Evolutionary conservation across 2,113 vertebrate species (phyloP).

Genomic region (Dromaius novaehollandiae): DNA sequence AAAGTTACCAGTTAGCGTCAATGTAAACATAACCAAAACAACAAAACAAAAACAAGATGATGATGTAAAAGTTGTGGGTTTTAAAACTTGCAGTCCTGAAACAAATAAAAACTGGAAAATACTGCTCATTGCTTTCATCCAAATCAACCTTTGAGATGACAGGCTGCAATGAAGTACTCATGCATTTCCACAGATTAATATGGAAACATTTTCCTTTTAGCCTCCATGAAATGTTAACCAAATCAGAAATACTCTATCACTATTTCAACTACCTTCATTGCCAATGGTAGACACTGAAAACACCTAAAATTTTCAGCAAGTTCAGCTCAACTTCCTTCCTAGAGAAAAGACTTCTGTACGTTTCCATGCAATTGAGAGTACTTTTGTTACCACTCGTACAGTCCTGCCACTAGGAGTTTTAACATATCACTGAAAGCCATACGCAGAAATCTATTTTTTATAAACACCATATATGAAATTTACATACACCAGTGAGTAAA

Average conservation of each 20-base stretch:
- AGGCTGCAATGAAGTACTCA: not conserved
- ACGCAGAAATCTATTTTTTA: not conserved
- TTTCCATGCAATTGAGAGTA: not conserved
- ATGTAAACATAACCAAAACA: conserved; percentile 52
- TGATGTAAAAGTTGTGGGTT: not conserved
- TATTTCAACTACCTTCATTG: not conserved
- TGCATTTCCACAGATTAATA: not conserved
- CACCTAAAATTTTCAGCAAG: not conserved
- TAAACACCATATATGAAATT: not conserved
- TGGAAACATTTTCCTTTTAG: not conserved
- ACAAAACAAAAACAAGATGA: conserved; percentile 6
- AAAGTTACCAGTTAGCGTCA: conserved; percentile 61
- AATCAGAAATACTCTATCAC: not conserved
- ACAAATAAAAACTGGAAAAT: conserved; percentile 14
- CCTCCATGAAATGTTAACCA: not conserved
- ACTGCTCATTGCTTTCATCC: not conserved
- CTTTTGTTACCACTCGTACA: not conserved
- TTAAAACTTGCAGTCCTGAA: conserved; percentile 19
- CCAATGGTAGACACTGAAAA: not conserved
- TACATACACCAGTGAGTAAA: conserved; percentile 12
- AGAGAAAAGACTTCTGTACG: not conserved
- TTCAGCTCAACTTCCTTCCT: not conserved
- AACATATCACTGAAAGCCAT: not conserved
- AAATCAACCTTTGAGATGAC: not conserved
- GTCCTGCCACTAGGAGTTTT: not conserved